phyloP scores from a whole-genome alignment of 2,113 vertebrate species.

The Hippocampus abdominalis region DNA sequence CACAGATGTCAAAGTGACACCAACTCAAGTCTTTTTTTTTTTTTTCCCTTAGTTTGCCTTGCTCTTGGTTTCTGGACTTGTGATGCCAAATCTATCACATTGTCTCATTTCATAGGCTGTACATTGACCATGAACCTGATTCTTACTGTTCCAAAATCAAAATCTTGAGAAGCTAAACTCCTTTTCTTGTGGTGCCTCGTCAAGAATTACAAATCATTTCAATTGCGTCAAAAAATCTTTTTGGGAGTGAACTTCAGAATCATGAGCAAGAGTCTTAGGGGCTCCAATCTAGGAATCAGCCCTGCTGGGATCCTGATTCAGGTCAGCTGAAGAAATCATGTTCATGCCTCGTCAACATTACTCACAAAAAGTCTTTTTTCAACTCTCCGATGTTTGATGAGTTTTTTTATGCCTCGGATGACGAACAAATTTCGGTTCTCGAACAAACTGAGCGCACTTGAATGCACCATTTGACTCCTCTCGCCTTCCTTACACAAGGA shows the following conservation, averaged over 20 bases:
- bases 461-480: too few species aligned
- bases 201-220: neutral
- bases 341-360: too few species aligned
- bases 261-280: neutral
- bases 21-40: constrained; percentile 9
- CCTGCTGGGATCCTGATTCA: neutral
- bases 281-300: neutral
- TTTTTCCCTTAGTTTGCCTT: neutral
- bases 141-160: too few species aligned
- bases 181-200: too few species aligned
- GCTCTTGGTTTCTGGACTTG: neutral
- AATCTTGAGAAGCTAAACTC: too few species aligned
- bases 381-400: too few species aligned
- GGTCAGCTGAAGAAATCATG: too few species aligned
- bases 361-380: too few species aligned
- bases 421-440: too few species aligned
- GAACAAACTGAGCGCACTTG: too few species aligned
- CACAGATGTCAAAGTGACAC: constrained; percentile 10
- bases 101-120: neutral
- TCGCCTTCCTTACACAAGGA: too few species aligned
- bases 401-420: too few species aligned
- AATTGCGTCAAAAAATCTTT: neutral
- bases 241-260: neutral
- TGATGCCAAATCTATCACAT: neutral
- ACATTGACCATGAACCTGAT: neutral